These are phyloP conservation scores for Pangasianodon gigas DNA, from an alignment of 2,113 vertebrate species.

Conservation along the genomic window DNA sequence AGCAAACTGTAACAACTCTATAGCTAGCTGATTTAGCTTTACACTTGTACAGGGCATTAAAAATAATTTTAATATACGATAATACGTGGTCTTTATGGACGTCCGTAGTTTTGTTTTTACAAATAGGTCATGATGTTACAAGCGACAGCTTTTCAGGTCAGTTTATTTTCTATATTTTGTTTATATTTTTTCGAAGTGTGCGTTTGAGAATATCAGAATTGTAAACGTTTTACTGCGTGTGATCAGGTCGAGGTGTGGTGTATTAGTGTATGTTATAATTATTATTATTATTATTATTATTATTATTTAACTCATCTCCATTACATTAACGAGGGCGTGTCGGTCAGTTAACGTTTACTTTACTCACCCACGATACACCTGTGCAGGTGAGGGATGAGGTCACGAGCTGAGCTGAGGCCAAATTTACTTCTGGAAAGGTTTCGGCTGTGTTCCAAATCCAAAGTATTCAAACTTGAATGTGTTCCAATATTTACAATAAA, in stretches of 20 bases:
- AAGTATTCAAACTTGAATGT: not conserved
- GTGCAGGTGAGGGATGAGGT: not conserved
- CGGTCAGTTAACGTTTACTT: not conserved
- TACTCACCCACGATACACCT: not conserved
- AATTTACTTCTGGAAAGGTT: not conserved
- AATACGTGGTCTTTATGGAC: not conserved
- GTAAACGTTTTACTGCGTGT: conserved; percentile 42
- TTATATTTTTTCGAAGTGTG: conserved; percentile 24
- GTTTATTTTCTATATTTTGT: conserved; percentile 23
- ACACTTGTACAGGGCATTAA: not conserved
- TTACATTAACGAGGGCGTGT: too few relatives aligned
- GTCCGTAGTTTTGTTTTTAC: not conserved
- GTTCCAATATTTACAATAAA: not conserved
- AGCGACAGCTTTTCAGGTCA: conserved; percentile 5
- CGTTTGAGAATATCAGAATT: conserved; percentile 5
- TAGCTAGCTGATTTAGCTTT: not conserved
- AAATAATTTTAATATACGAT: not conserved
- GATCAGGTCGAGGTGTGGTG: not conserved
- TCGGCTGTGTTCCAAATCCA: not conserved
- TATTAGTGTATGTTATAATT: not conserved
- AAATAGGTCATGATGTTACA: conserved; percentile 42
- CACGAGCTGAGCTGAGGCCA: not conserved
- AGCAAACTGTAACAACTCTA: not conserved
- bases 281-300: too few relatives aligned
- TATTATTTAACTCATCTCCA: not conserved